Base-by-base conservation (phyloP, 2,888 invertebrate genomes). In the Chrysodeixis includens region DNA sequence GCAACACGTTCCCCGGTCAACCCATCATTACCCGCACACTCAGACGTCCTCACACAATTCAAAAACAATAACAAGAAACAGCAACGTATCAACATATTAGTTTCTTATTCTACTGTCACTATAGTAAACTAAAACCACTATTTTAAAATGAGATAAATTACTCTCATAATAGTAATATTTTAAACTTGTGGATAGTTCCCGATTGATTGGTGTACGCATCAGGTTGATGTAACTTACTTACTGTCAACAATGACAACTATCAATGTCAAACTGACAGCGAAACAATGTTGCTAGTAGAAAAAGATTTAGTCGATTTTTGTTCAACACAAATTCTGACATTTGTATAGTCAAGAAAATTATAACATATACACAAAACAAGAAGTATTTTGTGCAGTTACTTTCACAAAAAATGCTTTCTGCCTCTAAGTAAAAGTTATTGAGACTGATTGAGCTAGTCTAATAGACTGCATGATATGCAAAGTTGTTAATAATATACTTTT, bases 41-140 rank as follows among this genome's bases (percentile, higher is more conserved):
- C 84, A 62, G 79, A 82, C 54, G 90, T 87, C 76, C 83, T 83
- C 52, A 85, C 90, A 79, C 83, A 86, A 69, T 81, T 87, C 66
- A 91, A 54, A 81, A 85, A 85, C 66, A 90, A 86, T 55, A 92
- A 82, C 62, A 92, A 71, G 66, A 92, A 68, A 57, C 79, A 82
- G 76, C 86, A 89, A 62, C 79, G 88, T 74, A 88, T 62, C 67
- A 91, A 70, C 91, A 92, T 90, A 30, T 62, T 82, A 46, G 22
- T 40, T 40, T 46, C 10, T 49, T 2, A 56, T 49, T 60, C 18
- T 18, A 32, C 46, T 8, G 64, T 59, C 35, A 58, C 56, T n/a
- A n/a, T n/a, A 54, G 54, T 60, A 54, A 66, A 73, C 66, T 70
- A 18, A 65, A 44, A 69, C 63, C 74, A 81, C 69, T 32, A 53